A percentile compares a stretch with the other conserved stretches of the same genome.
phyloP scores from a whole-genome alignment of 2,113 vertebrate species.

The Calcarius ornatus region DNA sequence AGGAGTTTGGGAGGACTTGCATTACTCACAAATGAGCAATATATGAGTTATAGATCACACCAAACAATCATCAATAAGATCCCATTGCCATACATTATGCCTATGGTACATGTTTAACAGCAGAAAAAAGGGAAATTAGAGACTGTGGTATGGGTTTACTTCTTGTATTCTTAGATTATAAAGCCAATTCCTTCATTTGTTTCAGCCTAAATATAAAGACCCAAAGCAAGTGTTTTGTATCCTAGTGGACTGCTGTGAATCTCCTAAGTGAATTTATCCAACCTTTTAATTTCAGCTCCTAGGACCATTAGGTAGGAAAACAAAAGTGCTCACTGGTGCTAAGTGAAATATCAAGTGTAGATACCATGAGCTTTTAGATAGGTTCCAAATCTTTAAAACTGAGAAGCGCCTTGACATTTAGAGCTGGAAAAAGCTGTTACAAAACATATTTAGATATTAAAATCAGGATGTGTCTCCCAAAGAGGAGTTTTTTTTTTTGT shows the following conservation, averaged over 20 bases:
- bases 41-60: slow-evolving; percentile 41
- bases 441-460: not conserved
- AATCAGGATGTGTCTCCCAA: not conserved
- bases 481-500: not conserved
- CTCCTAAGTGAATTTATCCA: not conserved
- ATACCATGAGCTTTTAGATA: not conserved
- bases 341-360: not conserved
- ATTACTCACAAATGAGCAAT: slow-evolving; percentile 52
- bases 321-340: not conserved
- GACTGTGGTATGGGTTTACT: not conserved
- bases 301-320: not conserved
- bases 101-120: slow-evolving; percentile 7
- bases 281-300: not conserved
- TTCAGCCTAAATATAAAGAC: not conserved
- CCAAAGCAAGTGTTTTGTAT: not conserved
- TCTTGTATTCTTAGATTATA: not conserved
- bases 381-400: not conserved
- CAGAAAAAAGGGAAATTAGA: not conserved
- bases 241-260: not conserved
- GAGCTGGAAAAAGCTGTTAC: not conserved
- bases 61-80: slow-evolving; percentile 35
- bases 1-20: slow-evolving; percentile 19
- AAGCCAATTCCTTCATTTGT: not conserved
- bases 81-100: not conserved
- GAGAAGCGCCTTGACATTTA: not conserved